Percentiles rank a stretch among this genome's conserved stretches.
Evolutionary conservation across 2,113 vertebrate species (phyloP).

Genomic region (Prietella phreatophila): DNA sequence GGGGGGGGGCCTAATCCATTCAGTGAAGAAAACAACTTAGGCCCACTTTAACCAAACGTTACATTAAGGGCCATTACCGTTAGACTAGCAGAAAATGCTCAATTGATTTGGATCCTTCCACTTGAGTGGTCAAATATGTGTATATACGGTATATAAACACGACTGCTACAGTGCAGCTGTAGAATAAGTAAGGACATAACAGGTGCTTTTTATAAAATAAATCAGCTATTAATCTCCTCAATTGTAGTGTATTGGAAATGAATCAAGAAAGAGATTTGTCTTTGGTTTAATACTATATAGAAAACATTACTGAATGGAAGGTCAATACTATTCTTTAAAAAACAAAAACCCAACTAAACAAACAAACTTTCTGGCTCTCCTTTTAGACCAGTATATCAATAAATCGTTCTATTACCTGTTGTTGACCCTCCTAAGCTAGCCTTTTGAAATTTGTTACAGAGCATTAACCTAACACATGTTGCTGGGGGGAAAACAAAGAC

Average conservation of each 20-base stretch:
- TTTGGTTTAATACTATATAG: not conserved
- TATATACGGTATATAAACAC: not conserved
- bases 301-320: conserved; percentile 34
- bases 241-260: conserved; percentile 12
- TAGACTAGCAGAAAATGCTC: conserved; percentile 24
- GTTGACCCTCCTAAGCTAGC: conserved; percentile 67
- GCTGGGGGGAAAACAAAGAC: conserved; percentile 73
- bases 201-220: conserved; percentile 29
- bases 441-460: conserved; percentile 77
- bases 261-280: not conserved
- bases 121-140: not conserved
- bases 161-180: not conserved
- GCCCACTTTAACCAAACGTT: conserved; percentile 62
- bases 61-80: not conserved
- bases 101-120: not conserved
- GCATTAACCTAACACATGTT: conserved; percentile 80
- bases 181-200: conserved; percentile 3
- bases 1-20: conserved; percentile 73
- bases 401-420: conserved; percentile 74
- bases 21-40: conserved; percentile 67
- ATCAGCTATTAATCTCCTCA: not conserved
- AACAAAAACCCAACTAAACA: not conserved
- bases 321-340: not conserved
- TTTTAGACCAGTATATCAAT: conserved; percentile 63
- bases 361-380: conserved; percentile 17